These are phyloP conservation scores for Rotaria socialis DNA, from an alignment of 2,888 invertebrate genomes.

Conservation along the genomic window DNA sequence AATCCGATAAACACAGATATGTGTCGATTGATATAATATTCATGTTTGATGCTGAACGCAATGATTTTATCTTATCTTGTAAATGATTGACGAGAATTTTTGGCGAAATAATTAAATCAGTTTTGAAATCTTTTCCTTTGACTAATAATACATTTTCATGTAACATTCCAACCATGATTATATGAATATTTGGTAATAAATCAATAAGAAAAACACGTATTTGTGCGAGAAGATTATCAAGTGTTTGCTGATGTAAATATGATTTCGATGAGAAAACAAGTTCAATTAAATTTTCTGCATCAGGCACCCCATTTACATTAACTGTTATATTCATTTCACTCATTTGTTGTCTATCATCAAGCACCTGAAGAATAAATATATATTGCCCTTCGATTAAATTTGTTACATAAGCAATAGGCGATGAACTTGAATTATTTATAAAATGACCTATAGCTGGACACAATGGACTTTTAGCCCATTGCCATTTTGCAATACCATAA, in stretches of 20 bases:
- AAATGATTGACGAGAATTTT: neutral
- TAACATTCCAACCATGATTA: neutral
- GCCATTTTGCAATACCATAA: conserved; percentile 40
- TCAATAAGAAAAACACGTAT: conserved; percentile 23
- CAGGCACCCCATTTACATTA: neutral
- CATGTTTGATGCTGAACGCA: neutral
- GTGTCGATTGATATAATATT: conserved; percentile 3
- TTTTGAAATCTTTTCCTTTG: neutral
- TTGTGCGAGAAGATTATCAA: neutral
- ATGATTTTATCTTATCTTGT: neutral
- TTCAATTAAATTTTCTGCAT: neutral
- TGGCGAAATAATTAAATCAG: neutral
- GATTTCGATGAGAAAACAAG: neutral
- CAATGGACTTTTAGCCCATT: conserved; percentile 39
- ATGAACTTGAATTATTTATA: conserved; percentile 25
- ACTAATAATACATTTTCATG: neutral
- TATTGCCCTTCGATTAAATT: conserved; percentile 44
- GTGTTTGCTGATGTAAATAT: neutral
- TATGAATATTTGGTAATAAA: neutral
- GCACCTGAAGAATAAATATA: conserved; percentile 40
- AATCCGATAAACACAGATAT: conserved; percentile 36
- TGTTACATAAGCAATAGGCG: conserved; percentile 34
- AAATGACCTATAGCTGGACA: conserved; percentile 45
- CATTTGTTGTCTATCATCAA: conserved; percentile 37
- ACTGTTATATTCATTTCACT: conserved; percentile 37